phyloP scores from a whole-genome alignment of 2,113 vertebrate species.

The Porphyrio hochstetteri region DNA sequence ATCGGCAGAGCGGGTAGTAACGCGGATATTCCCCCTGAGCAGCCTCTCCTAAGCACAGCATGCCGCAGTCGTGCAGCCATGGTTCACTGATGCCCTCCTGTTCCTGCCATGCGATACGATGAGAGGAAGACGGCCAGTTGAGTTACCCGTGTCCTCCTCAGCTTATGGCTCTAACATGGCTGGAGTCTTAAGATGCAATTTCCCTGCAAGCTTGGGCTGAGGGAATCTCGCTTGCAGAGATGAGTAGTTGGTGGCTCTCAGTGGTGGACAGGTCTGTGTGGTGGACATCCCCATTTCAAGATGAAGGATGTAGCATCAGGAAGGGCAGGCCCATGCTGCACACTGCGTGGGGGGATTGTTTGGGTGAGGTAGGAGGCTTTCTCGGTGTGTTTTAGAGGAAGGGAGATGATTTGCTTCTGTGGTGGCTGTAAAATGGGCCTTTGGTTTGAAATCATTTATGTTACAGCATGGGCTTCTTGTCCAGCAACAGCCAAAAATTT shows the following conservation, averaged over 20 bases:
- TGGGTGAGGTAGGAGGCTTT: accelerated
- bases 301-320: accelerated
- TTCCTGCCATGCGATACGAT: not conserved
- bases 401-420: not conserved
- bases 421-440: not conserved
- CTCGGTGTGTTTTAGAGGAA: not conserved
- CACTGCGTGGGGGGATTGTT: not conserved
- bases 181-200: not conserved
- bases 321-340: not conserved
- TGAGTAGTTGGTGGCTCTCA: not conserved
- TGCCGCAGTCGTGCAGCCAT: accelerated
- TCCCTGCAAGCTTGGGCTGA: not conserved
- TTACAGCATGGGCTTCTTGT: not conserved
- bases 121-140: not conserved
- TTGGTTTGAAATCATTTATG: not conserved
- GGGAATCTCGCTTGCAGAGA: not conserved
- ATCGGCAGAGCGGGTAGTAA: not conserved
- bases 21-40: not conserved
- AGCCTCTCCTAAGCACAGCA: not conserved
- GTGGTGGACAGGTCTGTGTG: accelerated
- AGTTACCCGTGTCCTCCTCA: accelerated
- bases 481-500: not conserved
- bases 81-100: not conserved
- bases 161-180: not conserved
- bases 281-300: not conserved